phyloP scores from a whole-genome alignment of 2,888 invertebrate genomes.

The Eristalis tenax region DNA sequence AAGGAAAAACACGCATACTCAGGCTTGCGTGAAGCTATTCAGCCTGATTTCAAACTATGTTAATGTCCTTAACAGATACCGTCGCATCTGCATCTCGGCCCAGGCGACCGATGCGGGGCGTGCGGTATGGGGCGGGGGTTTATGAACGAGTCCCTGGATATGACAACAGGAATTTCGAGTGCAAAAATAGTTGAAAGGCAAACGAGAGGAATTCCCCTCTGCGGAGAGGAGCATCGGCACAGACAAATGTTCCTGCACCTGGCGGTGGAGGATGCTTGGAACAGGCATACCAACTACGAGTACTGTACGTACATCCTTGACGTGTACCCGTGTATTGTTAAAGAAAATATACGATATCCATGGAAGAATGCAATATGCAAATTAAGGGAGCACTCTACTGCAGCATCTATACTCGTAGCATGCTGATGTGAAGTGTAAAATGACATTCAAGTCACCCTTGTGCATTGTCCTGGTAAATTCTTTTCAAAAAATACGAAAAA shows the following conservation, averaged over 20 bases:
- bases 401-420: not conserved
- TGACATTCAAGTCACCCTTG: conserved; percentile 54
- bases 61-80: conserved; percentile 41
- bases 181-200: conserved; percentile 35
- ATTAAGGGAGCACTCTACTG: conserved; percentile 17
- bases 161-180: conserved; percentile 33
- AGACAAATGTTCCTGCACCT: conserved; percentile 45
- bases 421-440: conserved; percentile 21
- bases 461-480: conserved; percentile 53
- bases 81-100: not conserved
- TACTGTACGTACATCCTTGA: not conserved
- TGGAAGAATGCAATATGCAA: conserved; percentile 44
- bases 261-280: conserved; percentile 7
- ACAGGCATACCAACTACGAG: not conserved
- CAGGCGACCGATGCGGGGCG: not conserved
- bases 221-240: not conserved
- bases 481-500: conserved; percentile 7
- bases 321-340: conserved; percentile 12
- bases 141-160: conserved; percentile 7
- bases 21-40: conserved; percentile 45
- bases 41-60: conserved; percentile 52
- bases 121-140: too few species aligned
- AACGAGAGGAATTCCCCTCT: conserved; percentile 18
- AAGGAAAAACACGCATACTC: not conserved
- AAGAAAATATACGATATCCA: conserved; percentile 18